Evolutionary conservation across 2,797 vertebrate species (phyloP), one percentile per base, ranked within the genome.

Genomic region (Coilia nasus): DNA sequence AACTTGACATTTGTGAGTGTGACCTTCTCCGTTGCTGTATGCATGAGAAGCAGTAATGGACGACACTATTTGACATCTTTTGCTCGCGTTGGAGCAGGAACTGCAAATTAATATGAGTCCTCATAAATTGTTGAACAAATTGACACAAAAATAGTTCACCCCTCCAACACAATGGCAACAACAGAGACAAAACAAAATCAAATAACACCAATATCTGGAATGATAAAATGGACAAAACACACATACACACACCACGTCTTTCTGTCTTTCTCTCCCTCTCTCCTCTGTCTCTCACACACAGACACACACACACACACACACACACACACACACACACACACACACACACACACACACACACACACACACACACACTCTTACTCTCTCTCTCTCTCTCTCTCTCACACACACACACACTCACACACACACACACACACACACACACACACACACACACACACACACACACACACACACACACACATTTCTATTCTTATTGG

Each of bases 31-130:
- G 17, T 83, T 54, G n/a, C 84, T 50, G 62, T 41, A 81, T 57
- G 59, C 62, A 83, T 84, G 64, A 25, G 56, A 23, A 56, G 19
- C 35, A 64, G 87, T 85, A 90, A 90, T 87, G 85, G 82, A 64
- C 28, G 19, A 78, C 71, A 28, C 82, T 85, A 84, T 82, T 87
- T 83, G 84, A 71, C 60, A 59, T 80, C 28, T 84, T 35, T 81
- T 64, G 7, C 64, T 83, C n/a, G 44, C 28, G 75, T 35, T 28
- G 7, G 35, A 78, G 71, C 71, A 78, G 31, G 35, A 78, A 15
- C 31, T 21, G 35, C 71, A 78, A 44, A 78, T 78, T 78, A 78
- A 44, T 21, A 78, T 25, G 14, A 75, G 67, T 75, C 67, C 67
- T 75, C 67, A 41, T 75, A 41, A 75, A 75, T 75, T 75, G 67